Conservation (phyloP, 2,797 vertebrate genomes). For the Tachyglossus aculeatus region DNA sequence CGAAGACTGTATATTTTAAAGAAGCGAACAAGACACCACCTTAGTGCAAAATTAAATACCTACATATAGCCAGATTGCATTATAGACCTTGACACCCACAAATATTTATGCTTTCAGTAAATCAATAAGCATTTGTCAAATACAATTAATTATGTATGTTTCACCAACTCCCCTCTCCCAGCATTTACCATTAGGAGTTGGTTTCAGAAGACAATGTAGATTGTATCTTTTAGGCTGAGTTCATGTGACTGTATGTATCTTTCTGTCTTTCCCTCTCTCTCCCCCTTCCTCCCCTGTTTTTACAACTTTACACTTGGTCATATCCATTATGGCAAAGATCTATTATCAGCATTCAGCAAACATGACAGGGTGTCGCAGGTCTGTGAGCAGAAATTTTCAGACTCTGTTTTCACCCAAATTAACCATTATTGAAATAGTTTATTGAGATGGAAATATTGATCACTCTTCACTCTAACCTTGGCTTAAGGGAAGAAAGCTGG, state of each 20-base stretch:
- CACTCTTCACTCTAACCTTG: slow-evolving; percentile 80
- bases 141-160: slow-evolving; percentile 66
- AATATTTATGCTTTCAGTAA: slow-evolving; percentile 58
- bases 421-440: slow-evolving; percentile 87
- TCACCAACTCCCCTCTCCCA: slow-evolving; percentile 42
- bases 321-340: slow-evolving; percentile 83
- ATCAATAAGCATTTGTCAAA: slow-evolving; percentile 71
- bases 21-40: slow-evolving; percentile 18
- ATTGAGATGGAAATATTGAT: slow-evolving; percentile 93
- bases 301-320: slow-evolving; percentile 67
- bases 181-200: slow-evolving; percentile 60
- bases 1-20: not conserved
- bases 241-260: slow-evolving; percentile 55
- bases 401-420: slow-evolving; percentile 80
- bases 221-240: slow-evolving; percentile 78
- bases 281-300: not conserved
- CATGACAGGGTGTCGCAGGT: slow-evolving; percentile 80
- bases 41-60: slow-evolving; percentile 40
- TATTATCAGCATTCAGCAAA: slow-evolving; percentile 73
- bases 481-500: slow-evolving; percentile 74
- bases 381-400: slow-evolving; percentile 75
- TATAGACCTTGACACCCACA: slow-evolving; percentile 31
- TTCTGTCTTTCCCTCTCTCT: not conserved
- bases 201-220: slow-evolving; percentile 51
- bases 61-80: slow-evolving; percentile 37